Base-by-base conservation (phyloP, 2,113 vertebrate species). In the Strix aluco region DNA sequence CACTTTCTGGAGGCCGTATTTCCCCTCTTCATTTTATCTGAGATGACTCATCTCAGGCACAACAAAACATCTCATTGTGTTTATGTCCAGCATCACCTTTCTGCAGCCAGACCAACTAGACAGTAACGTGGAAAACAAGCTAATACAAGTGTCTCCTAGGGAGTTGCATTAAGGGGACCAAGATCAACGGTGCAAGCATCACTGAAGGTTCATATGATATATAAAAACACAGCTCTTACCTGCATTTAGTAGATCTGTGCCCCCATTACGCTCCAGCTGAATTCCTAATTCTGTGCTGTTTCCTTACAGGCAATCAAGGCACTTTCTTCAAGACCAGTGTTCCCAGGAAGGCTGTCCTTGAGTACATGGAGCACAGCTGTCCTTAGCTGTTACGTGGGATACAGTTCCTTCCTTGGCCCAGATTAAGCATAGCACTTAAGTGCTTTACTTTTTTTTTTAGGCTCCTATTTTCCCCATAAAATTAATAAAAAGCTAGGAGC, bases 231-330 rank as follows among this genome's bases (percentile, higher is more conserved):
- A 78, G 40, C 7, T 54, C 46, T 49, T 36, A 49, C 15, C 55
- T 86, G 59, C 40, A 44, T 65, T 85, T 61, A n/a, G 30, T 7
- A 62, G 36, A 54, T 49, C 55, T 61, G 34, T 47, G 14, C 6
- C 26, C 10, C 19, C 2, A 0, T 18, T 59, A 30, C 1, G 11
- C 25, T 58, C 18, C 46, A 82, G 72, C 3, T 1, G 5, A 81
- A 65, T 52, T 81, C 34, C 26, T 73, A 70, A 57, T 51, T 59
- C 42, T 40, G 6, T 65, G 11, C 32, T 59, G 6, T 49, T 70
- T 75, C 34, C 27, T 85, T 32, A 25, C 7, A 27, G 5, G 26
- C 4, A 78, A 23, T n/a, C 19, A 59, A 72, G 20, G 32, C 11
- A 38, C 30, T 69, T 77, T 29, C 49, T 65, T 30, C 65, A 52